Evolutionary conservation across 1,140 invertebrate genomes (phyloP), one percentile per base, ranked within the genome.

Genomic region (Conopomorpha cramerella): DNA sequence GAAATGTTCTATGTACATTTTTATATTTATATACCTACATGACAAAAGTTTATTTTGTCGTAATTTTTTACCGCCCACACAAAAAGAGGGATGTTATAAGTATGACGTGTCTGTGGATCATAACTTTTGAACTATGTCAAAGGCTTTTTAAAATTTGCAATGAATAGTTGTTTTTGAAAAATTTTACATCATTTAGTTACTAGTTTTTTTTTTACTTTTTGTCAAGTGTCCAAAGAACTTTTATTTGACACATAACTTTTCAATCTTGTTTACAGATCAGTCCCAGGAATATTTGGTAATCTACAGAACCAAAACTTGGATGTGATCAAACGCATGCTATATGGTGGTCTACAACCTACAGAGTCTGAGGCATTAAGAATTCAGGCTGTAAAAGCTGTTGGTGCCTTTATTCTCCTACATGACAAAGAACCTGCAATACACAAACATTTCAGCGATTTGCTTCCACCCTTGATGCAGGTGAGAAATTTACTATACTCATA

Each of bases 221-320:
- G n/a, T n/a, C n/a, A n/a, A n/a, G n/a, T n/a, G n/a, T n/a, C n/a
- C n/a, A n/a, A n/a, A 27, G 8, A n/a, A n/a, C 3, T 27, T 23
- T 4, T 23, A 23, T 23, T 23, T 6, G 10, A 6, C 10, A 6
- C 19, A 2, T 27, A 3, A 8, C 12, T n/a, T n/a, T 17, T 8
- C 19, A 16, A 28, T 42, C 33, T 30, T 25, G n/a, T 29, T 48
- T 71, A 31, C 60, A 93, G 91, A 41, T 88, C 90, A 57, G 93
- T 98, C 12, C 96, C 97, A 38, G 92, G 93, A 26, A 90, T 98
- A 17, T 99, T 99, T 84, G 96, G 96, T 15, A 96, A 95, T 63
- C 91, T 96, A 63, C 94, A 98, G 73, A 81, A 84, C 34, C 88
- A 93, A 56, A 95, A 98, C 67, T 70, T 98, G 18, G 86, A 93